Percentiles rank a stretch among this genome's conserved stretches.
Evolutionary conservation across 2,888 invertebrate genomes (phyloP).

Genomic region (Rambutsinella grinnellia): DNA sequence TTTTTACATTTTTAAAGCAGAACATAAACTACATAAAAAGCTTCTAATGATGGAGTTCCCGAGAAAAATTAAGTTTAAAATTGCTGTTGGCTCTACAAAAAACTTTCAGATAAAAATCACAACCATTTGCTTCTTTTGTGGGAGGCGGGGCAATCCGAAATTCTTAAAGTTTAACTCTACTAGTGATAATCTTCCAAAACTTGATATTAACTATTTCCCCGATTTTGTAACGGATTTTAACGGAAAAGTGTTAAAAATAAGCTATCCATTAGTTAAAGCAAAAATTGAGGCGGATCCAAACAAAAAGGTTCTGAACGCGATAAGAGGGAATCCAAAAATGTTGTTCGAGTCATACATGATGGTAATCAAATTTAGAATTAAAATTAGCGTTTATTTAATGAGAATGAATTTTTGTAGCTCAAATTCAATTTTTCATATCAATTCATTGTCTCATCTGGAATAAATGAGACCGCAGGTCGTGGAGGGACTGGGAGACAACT

Average conservation of each 20-base stretch:
- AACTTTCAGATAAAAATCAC: no score
- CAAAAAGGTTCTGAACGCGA: background rate
- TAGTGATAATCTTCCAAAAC: no score
- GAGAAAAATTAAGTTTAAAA: no score
- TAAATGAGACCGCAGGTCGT: slow-evolving; percentile 13
- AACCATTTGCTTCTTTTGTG: no score
- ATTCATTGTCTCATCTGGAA: slow-evolving; percentile 34
- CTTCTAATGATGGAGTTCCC: no score
- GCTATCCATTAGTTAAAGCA: background rate
- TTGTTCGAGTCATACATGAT: background rate
- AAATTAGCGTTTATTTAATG: no score
- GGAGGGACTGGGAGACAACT: slow-evolving; percentile 48
- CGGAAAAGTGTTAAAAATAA: background rate
- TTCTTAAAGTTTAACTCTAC: no score
- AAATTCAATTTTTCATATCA: slow-evolving; percentile 51
- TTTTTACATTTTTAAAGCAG: no score
- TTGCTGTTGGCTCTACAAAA: no score
- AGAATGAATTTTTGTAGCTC: no score
- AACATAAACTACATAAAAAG: no score
- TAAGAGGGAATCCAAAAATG: background rate
- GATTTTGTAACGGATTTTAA: background rate
- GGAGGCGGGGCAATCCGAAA: no score
- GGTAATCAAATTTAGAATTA: background rate
- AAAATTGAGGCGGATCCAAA: background rate
- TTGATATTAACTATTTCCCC: background rate